Conservation (phyloP, 2,797 vertebrate genomes). For the Melanogrammus aeglefinus region DNA sequence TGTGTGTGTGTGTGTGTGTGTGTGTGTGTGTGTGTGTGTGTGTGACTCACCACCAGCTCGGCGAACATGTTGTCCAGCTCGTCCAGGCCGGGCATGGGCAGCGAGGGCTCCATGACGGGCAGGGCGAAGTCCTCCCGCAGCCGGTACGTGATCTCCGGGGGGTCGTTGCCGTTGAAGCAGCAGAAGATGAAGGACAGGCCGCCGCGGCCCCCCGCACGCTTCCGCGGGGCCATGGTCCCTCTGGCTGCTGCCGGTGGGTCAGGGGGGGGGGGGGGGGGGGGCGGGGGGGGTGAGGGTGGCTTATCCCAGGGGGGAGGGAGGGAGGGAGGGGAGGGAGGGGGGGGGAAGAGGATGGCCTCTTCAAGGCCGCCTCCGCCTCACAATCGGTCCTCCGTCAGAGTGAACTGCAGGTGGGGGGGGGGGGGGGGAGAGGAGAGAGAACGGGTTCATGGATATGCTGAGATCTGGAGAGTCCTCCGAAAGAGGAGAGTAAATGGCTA, state of each 20-base stretch:
- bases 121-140: constrained; percentile 91
- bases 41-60: constrained; percentile 85
- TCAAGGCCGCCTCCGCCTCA: constrained; percentile 66
- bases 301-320: constrained; percentile 18
- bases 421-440: not conserved
- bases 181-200: constrained; percentile 92
- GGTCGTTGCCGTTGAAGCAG: constrained; percentile 93
- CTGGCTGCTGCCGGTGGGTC: constrained; percentile 24
- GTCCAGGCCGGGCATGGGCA: constrained; percentile 89
- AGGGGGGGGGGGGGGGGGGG: constrained; percentile 44
- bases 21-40: too few relatives aligned
- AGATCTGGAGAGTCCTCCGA: not conserved
- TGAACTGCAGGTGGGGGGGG: constrained; percentile 47
- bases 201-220: constrained; percentile 77
- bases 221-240: constrained; percentile 89
- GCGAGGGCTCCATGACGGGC: constrained; percentile 89
- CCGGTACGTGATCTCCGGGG: constrained; percentile 96
- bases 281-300: constrained; percentile 40
- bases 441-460: not conserved
- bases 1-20: too few relatives aligned
- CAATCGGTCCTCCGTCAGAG: constrained; percentile 68
- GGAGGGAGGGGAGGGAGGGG: constrained; percentile 46
- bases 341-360: constrained; percentile 55
- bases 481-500: constrained; percentile 6
- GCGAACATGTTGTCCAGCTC: constrained; percentile 95